These are phyloP conservation scores for Netelia inedita DNA, from an alignment of 2,888 invertebrate species.

Conservation along the genomic window DNA sequence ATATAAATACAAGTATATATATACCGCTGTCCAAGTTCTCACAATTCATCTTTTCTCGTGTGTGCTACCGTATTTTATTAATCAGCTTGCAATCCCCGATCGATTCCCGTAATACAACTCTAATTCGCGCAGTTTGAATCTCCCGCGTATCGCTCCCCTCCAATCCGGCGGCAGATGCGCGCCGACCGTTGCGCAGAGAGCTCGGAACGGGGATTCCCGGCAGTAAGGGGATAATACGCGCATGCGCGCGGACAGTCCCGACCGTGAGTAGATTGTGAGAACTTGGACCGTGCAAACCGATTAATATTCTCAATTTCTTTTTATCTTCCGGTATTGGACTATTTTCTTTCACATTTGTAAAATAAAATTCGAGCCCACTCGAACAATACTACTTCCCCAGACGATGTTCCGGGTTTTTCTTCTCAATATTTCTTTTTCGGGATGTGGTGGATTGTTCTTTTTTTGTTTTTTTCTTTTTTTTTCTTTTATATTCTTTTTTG, in stretches of 20 bases:
- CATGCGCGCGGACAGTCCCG: not conserved
- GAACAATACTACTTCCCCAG: not conserved
- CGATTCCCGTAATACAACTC: not conserved
- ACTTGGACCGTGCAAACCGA: not conserved
- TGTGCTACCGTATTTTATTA: too few species aligned
- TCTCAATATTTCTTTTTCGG: not conserved
- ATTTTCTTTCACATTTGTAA: not conserved
- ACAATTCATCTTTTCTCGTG: not conserved
- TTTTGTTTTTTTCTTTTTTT: not conserved
- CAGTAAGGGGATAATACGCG: not conserved
- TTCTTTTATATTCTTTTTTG: not conserved
- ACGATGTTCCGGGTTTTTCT: not conserved
- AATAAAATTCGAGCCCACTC: not conserved
- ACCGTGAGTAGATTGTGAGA: not conserved
- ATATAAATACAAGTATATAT: not conserved
- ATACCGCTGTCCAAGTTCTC: not conserved
- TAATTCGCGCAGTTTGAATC: not conserved
- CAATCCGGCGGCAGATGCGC: not conserved
- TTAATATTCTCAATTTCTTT: not conserved
- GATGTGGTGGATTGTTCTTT: not conserved
- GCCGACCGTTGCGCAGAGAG: not conserved
- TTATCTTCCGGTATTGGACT: not conserved
- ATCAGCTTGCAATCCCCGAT: too few species aligned
- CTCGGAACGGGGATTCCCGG: not conserved
- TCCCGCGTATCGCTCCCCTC: not conserved